These are phyloP conservation scores for Mola mola DNA, from an alignment of 2,113 vertebrate species.

Conservation along the genomic window DNA sequence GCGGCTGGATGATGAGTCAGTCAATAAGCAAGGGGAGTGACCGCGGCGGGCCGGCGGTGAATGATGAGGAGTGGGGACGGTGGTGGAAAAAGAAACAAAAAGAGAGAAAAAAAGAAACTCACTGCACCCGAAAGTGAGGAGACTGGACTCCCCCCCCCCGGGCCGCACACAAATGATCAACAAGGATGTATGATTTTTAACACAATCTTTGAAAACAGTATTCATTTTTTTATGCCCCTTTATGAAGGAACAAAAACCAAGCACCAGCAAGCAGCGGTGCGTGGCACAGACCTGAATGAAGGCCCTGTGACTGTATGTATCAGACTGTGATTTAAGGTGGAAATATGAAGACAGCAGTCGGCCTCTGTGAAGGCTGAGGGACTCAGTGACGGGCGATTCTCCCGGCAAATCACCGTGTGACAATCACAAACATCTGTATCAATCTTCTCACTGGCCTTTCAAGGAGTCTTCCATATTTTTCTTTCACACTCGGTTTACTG, in stretches of 20 bases:
- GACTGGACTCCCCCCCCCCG: slow-evolving; percentile 43
- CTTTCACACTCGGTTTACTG: slow-evolving; percentile 62
- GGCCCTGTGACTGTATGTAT: slow-evolving; percentile 23
- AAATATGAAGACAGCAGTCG: slow-evolving; percentile 32
- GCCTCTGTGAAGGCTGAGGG: slow-evolving; percentile 31
- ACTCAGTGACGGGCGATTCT: slow-evolving; percentile 22
- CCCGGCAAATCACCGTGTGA: slow-evolving; percentile 66
- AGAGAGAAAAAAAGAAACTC: slow-evolving; percentile 12
- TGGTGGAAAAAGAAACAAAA: background rate
- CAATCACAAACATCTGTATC: slow-evolving; percentile 74
- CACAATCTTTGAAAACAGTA: slow-evolving; percentile 70
- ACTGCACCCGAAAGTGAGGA: slow-evolving; percentile 37
- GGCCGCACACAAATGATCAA: slow-evolving; percentile 67
- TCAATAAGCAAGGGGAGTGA: slow-evolving; percentile 69
- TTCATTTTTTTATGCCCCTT: slow-evolving; percentile 61
- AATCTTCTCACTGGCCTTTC: slow-evolving; percentile 52
- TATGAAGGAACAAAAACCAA: slow-evolving; percentile 66
- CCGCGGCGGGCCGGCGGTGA: slow-evolving; percentile 25
- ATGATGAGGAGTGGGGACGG: slow-evolving; percentile 49
- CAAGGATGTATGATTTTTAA: slow-evolving; percentile 59
- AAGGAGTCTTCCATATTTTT: slow-evolving; percentile 81
- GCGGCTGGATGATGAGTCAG: slow-evolving; percentile 70
- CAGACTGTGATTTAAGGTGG: slow-evolving; percentile 59
- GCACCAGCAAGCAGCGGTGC: slow-evolving; percentile 18
- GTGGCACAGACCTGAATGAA: slow-evolving; percentile 22